These are phyloP conservation scores for Drosophila guanche DNA, from an alignment of 1,140 invertebrate species.

Conservation along the genomic window DNA sequence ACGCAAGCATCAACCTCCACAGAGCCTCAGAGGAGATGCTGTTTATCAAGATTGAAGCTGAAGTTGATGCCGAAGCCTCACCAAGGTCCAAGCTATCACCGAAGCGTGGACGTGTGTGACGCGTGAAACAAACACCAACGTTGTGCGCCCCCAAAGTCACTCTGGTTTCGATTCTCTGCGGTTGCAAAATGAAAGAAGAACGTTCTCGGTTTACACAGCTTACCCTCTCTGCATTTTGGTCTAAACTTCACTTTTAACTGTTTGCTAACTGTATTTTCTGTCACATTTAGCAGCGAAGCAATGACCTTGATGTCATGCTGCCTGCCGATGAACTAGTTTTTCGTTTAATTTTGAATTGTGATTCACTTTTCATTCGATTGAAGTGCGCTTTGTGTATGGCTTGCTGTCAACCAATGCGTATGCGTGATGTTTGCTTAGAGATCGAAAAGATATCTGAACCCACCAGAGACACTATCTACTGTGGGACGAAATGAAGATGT, in stretches of 20 bases:
- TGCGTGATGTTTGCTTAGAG: conserved; percentile 30
- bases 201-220: conserved; percentile 32
- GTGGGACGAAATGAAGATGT: conserved; percentile 21
- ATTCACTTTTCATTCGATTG: conserved; percentile 35
- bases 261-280: conserved; percentile 35
- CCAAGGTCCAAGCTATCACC: conserved; percentile 63
- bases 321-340: conserved; percentile 46
- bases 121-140: conserved; percentile 22
- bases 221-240: conserved; percentile 17
- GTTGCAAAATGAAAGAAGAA: conserved; percentile 6
- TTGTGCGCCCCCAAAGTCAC: conserved; percentile 26
- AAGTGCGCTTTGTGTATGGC: conserved; percentile 3
- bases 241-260: conserved; percentile 18
- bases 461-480: conserved; percentile 5
- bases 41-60: conserved; percentile 2
- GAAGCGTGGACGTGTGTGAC: conserved; percentile 36
- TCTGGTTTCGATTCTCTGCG: conserved; percentile 39
- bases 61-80: conserved; percentile 28
- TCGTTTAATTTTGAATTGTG: conserved; percentile 18
- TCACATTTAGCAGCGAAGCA: no score
- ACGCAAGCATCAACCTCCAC: conserved; percentile 25
- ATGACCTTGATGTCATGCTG: conserved; percentile 35
- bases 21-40: conserved; percentile 16
- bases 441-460: conserved; percentile 15
- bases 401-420: conserved; percentile 31